Evolutionary conservation across 2,797 vertebrate genomes (phyloP).

Genomic region (Enteromius paludinosus): DNA sequence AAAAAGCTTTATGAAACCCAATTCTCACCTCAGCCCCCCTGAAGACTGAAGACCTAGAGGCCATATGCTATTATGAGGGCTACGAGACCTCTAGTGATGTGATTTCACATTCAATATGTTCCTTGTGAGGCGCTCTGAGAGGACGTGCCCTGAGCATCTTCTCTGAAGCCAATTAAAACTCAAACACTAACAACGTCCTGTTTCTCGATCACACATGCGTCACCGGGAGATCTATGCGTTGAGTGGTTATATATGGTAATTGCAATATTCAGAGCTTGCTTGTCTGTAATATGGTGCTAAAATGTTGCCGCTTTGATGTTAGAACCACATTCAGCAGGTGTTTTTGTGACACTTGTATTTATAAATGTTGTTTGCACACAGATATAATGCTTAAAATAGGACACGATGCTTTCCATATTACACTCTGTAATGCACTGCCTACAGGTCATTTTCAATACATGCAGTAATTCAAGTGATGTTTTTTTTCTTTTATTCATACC

Average conservation of each 20-base stretch:
- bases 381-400: background rate
- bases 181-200: background rate
- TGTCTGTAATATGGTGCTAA: background rate
- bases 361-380: background rate
- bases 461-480: background rate
- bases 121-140: background rate
- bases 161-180: constrained; percentile 37
- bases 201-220: background rate
- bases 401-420: background rate
- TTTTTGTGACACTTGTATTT: background rate
- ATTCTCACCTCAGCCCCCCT: constrained; percentile 43
- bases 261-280: background rate
- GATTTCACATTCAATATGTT: constrained; percentile 30
- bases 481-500: background rate
- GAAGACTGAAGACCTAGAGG: constrained; percentile 35
- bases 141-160: background rate
- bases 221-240: background rate
- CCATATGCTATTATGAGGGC: constrained; percentile 31
- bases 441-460: background rate
- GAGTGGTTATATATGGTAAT: background rate
- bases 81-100: constrained; percentile 14
- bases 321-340: constrained; percentile 1
- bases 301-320: background rate
- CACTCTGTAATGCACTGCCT: background rate
- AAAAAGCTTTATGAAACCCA: constrained; percentile 26